Evolutionary conservation across 2,888 invertebrate species (phyloP).

Genomic region (Hoplodrina blanda): DNA sequence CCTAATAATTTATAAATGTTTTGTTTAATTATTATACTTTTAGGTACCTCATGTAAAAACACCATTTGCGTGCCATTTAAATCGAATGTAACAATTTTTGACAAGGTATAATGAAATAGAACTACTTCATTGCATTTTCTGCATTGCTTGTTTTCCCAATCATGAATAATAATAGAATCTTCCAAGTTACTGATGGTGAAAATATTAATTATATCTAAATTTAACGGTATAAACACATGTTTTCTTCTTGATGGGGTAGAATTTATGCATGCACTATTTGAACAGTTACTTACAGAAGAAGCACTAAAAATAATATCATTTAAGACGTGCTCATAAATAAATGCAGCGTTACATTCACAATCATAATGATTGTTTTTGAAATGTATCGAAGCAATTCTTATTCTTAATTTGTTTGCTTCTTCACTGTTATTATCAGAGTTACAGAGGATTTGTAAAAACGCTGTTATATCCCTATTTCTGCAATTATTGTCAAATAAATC

Average conservation of each 20-base stretch:
- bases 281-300: conserved; percentile 46
- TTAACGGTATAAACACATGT: conserved; percentile 44
- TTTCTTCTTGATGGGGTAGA: conserved; percentile 44
- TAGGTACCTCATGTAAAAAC: conserved; percentile 47
- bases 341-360: conserved; percentile 51
- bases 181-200: conserved; percentile 44
- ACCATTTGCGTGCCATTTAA: conserved; percentile 47
- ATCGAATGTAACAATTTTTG: conserved; percentile 48
- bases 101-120: conserved; percentile 48
- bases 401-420: conserved; percentile 49
- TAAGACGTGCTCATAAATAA: conserved; percentile 47
- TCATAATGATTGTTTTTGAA: conserved; percentile 43
- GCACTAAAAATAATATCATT: conserved; percentile 50
- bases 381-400: conserved; percentile 49
- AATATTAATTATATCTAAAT: conserved; percentile 51
- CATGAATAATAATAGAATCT: conserved; percentile 48
- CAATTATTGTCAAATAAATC: conserved; percentile 48
- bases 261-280: conserved; percentile 48
- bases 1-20: conserved; percentile 50
- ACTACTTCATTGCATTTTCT: conserved; percentile 51
- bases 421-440: conserved; percentile 43
- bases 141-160: conserved; percentile 48
- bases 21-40: conserved; percentile 48
- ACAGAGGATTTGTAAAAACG: conserved; percentile 46
- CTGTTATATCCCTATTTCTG: conserved; percentile 48